Evolutionary conservation across 2,797 vertebrate species (phyloP), one percentile per base, ranked within the genome.

Genomic region (Spea hammondii): DNA sequence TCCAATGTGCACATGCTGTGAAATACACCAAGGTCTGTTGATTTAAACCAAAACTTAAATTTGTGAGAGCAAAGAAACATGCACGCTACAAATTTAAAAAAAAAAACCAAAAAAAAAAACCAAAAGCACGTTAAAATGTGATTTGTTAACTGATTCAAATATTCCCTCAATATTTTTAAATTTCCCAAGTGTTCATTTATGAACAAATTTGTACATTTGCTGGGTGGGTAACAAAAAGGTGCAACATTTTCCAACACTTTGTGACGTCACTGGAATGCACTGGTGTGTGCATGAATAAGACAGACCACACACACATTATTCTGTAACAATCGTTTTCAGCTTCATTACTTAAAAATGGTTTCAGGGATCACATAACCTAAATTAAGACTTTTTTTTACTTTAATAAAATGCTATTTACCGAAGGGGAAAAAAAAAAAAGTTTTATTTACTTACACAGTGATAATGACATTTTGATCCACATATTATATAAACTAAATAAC

Each of bases 161-260:
- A 74, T 75, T 50, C 14, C 83, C 82, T 87, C 84, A 83, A 82
- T 87, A 82, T 89, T 86, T 86, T 88, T 87, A 89, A 86, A 89
- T 85, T 81, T 11, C 88, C 88, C 84, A 82, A 89, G 94, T 86
- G 93, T 92, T 94, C 93, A 94, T 93, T 90, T 89, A 94, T 87
- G 86, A 87, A 83, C 85, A 84, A 83, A 85, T 91, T 89, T 86
- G 88, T 85, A 76, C 81, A 85, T 85, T 88, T 90, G 85, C 79
- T 85, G 45, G 55, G 85, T 86, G 80, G 85, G 86, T 79, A 86
- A 79, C 86, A 83, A 32, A 32, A 75, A 74, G 83, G 71, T 72
- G n/a, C 44, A 81, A 79, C 13, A 86, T 88, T 86, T 85, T 84
- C 84, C 89, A 86, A 74, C 65, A 77, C 78, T 76, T 82, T 87